phyloP scores from a whole-genome alignment of 2,888 invertebrate genomes.

The Conus canariensis region DNA sequence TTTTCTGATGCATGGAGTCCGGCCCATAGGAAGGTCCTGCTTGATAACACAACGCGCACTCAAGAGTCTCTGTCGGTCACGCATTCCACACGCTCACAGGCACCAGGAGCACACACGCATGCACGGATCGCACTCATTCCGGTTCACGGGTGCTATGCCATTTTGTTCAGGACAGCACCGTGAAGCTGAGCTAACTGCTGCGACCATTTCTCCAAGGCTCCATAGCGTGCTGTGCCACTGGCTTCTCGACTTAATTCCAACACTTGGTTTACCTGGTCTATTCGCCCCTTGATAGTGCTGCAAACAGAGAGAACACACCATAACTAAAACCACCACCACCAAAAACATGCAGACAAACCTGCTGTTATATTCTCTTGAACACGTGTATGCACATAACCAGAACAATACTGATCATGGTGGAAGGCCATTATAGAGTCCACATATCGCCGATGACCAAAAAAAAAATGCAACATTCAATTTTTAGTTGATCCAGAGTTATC shows the following conservation, averaged over 20 bases:
- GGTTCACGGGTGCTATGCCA: constrained; percentile 83
- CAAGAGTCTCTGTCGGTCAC: background rate
- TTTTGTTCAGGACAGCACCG: constrained; percentile 94
- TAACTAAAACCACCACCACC: too few species aligned
- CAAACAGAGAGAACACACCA: constrained; percentile 50
- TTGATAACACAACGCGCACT: background rate
- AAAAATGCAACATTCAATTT: too few species aligned
- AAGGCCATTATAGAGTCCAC: too few species aligned
- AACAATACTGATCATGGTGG: background rate
- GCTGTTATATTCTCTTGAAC: too few species aligned
- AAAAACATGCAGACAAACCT: too few species aligned
- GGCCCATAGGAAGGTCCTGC: background rate
- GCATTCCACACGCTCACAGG: background rate
- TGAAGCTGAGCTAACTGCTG: constrained; percentile 93
- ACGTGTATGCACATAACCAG: background rate
- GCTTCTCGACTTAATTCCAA: constrained; percentile 87
- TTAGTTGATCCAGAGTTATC: too few species aligned
- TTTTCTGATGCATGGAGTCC: background rate
- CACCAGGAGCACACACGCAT: background rate
- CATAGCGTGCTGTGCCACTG: constrained; percentile 89
- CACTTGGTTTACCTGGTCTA: constrained; percentile 93
- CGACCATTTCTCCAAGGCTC: constrained; percentile 97
- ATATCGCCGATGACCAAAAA: too few species aligned
- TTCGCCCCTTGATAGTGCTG: constrained; percentile 81
- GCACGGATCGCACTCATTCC: constrained; percentile 1